Percentiles rank a stretch among this genome's conserved stretches.
Evolutionary conservation across 2,797 vertebrate genomes (phyloP).

Genomic region (Phrynocephalus forsythii): DNA sequence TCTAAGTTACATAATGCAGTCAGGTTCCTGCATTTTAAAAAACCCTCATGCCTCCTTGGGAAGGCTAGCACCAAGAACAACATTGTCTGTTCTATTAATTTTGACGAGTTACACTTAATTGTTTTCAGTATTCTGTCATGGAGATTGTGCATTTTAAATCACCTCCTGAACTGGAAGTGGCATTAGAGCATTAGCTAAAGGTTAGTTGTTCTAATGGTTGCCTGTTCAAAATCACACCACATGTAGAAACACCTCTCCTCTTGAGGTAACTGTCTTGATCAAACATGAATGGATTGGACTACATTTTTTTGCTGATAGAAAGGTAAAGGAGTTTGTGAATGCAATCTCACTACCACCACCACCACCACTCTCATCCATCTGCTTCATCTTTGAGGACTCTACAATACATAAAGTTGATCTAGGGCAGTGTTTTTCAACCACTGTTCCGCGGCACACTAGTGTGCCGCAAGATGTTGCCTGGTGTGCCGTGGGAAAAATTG

Average conservation of each 20-base stretch:
- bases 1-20: not conserved
- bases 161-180: slow-evolving; percentile 62
- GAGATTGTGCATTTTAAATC: slow-evolving; percentile 65
- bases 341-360: not conserved
- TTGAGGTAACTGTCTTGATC: slow-evolving; percentile 41
- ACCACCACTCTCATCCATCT: slow-evolving; percentile 21
- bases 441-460: too few relatives aligned
- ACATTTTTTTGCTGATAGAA: slow-evolving; percentile 45
- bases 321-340: slow-evolving; percentile 42
- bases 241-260: slow-evolving; percentile 43
- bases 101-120: slow-evolving; percentile 71
- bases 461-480: too few relatives aligned
- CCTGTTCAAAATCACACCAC: not conserved
- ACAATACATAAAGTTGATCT: not conserved
- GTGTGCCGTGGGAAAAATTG: too few relatives aligned
- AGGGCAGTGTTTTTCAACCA: too few relatives aligned
- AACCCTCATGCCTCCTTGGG: not conserved
- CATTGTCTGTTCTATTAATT: slow-evolving; percentile 63
- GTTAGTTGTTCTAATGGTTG: slow-evolving; percentile 59
- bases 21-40: slow-evolving; percentile 40
- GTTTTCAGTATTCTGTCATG: slow-evolving; percentile 70
- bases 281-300: slow-evolving; percentile 21
- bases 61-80: slow-evolving; percentile 56
- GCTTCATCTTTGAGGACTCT: not conserved
- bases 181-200: slow-evolving; percentile 70